These are phyloP conservation scores for Caretta caretta DNA, from an alignment of 2,113 vertebrate species.

Conservation along the genomic window DNA sequence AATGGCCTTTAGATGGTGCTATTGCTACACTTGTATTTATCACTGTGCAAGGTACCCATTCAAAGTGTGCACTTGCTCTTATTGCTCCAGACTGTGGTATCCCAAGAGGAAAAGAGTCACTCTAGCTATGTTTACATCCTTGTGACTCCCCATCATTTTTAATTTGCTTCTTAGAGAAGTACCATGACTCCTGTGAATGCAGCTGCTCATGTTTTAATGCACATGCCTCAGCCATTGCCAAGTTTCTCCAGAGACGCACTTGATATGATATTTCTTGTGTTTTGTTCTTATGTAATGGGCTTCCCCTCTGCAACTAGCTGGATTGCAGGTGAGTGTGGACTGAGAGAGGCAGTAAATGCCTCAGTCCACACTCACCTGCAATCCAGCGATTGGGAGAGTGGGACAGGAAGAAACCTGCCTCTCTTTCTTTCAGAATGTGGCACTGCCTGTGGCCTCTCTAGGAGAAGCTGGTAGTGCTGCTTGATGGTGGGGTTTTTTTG, in stretches of 20 bases:
- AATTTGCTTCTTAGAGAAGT: neutral
- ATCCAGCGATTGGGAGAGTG: neutral
- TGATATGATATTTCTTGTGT: neutral
- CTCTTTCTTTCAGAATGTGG: neutral
- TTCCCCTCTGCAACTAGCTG: neutral
- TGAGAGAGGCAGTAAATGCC: neutral
- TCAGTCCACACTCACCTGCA: neutral
- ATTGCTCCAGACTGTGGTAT: neutral
- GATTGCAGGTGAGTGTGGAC: neutral
- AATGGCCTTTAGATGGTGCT: neutral
- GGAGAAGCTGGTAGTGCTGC: neutral
- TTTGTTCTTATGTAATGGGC: neutral
- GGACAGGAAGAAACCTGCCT: neutral
- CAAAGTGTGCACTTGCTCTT: neutral
- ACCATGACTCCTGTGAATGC: neutral
- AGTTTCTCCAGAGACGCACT: neutral
- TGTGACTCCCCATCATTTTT: neutral
- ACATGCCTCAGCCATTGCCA: neutral
- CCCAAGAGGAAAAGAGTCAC: neutral
- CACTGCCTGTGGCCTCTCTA: neutral
- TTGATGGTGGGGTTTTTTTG: neutral
- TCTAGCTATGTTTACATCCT: neutral
- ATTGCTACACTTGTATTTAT: neutral
- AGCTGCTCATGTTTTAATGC: neutral
- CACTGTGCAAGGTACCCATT: neutral